Evolutionary conservation across 2,888 invertebrate species (phyloP).

Genomic region (Aphidius colemani): DNA sequence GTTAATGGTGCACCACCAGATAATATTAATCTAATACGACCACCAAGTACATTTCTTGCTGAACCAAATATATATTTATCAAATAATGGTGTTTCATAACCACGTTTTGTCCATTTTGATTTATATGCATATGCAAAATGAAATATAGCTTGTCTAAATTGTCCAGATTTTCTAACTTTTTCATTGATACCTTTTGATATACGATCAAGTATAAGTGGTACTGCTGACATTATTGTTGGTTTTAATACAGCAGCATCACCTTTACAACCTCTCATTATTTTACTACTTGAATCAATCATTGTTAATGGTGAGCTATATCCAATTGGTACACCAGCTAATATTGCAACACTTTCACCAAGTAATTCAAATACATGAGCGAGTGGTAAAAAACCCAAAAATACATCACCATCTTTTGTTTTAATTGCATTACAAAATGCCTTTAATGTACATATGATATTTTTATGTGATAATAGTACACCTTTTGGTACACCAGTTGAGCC

Average conservation of each 20-base stretch:
- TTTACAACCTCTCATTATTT: conserved; percentile 91
- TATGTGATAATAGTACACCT: conserved; percentile 83
- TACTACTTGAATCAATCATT: conserved; percentile 89
- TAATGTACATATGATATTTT: conserved; percentile 80
- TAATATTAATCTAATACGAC: conserved; percentile 84
- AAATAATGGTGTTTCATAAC: conserved; percentile 80
- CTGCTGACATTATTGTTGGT: conserved; percentile 95
- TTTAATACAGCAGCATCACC: conserved; percentile 91
- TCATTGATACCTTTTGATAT: conserved; percentile 97
- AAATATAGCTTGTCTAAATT: conserved; percentile 82
- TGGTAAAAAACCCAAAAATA: conserved; percentile 94
- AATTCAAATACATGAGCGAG: conserved; percentile 97
- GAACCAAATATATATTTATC: conserved; percentile 66
- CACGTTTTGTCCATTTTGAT: conserved; percentile 79
- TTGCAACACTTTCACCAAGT: conserved; percentile 84
- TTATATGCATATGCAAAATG: conserved; percentile 95
- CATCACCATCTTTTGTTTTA: conserved; percentile 73
- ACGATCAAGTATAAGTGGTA: conserved; percentile 97
- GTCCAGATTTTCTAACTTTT: conserved; percentile 83
- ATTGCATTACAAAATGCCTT: conserved; percentile 81
- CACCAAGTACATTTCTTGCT: conserved; percentile 81
- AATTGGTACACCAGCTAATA: conserved; percentile 86
- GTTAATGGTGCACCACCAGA: conserved; percentile 95
- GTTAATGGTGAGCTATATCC: conserved; percentile 97
- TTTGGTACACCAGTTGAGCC: conserved; percentile 96